phyloP scores from a whole-genome alignment of 2,113 vertebrate species.

The Piaya cayana region DNA sequence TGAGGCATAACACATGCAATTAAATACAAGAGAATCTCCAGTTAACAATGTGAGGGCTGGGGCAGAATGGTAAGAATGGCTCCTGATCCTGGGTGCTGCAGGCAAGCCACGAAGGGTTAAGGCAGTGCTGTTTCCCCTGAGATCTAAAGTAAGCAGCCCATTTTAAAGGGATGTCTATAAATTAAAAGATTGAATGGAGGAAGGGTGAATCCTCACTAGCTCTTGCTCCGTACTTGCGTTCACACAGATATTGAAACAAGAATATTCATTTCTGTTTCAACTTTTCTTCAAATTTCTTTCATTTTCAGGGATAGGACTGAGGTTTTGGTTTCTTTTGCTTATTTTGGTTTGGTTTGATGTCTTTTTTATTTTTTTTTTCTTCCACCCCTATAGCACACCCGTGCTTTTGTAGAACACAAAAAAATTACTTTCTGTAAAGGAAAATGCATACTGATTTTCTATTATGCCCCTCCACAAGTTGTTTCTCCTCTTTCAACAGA shows the following conservation, averaged over 20 bases:
- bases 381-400: not conserved
- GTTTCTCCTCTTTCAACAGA: not conserved
- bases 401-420: not conserved
- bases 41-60: not conserved
- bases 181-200: not conserved
- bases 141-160: not conserved
- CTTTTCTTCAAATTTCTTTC: constrained; percentile 45
- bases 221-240: not conserved
- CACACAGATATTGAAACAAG: not conserved
- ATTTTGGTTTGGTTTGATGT: constrained; percentile 11
- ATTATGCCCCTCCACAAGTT: not conserved
- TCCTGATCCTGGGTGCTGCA: not conserved
- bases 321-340: not conserved
- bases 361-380: not conserved
- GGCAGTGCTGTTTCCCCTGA: not conserved
- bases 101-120: not conserved
- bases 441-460: not conserved
- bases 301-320: not conserved
- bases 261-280: not conserved
- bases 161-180: not conserved
- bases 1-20: not conserved
- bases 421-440: not conserved
- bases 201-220: not conserved
- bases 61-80: rapidly evolving
- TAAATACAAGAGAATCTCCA: not conserved